These are phyloP conservation scores for Sapajus apella DNA, from an alignment of 2,113 vertebrate genomes.

Conservation along the genomic window DNA sequence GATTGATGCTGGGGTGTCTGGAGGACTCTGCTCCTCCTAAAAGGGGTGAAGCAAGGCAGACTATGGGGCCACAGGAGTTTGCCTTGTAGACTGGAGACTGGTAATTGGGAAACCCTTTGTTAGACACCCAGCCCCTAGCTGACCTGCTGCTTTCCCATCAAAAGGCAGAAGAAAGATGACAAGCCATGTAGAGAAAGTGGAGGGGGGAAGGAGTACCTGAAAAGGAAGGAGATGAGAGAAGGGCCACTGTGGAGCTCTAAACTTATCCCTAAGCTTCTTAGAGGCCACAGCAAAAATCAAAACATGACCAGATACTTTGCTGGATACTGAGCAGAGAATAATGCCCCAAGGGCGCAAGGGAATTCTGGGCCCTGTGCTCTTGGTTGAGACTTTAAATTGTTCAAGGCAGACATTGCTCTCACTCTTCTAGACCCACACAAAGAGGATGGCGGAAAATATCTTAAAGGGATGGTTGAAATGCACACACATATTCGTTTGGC, in stretches of 20 bases:
- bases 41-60: background rate
- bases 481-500: background rate
- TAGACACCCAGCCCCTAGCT: background rate
- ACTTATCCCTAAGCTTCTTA: background rate
- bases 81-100: background rate
- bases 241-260: background rate
- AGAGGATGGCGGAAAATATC: background rate
- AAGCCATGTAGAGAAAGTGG: background rate
- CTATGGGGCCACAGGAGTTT: background rate
- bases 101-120: background rate
- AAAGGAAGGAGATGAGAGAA: background rate
- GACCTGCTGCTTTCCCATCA: background rate
- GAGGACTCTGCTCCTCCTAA: too few relatives aligned
- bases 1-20: background rate
- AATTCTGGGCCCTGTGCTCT: background rate
- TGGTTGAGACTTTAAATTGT: background rate
- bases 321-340: background rate
- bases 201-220: background rate
- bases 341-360: background rate
- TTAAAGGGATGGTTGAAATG: background rate
- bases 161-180: background rate
- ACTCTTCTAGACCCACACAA: background rate
- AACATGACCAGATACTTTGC: too few relatives aligned
- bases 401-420: background rate
- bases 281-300: background rate